Percentiles rank a stretch among this genome's conserved stretches.
These are phyloP conservation scores for Cuculus canorus DNA, from an alignment of 2,797 vertebrate genomes.

Conservation along the genomic window DNA sequence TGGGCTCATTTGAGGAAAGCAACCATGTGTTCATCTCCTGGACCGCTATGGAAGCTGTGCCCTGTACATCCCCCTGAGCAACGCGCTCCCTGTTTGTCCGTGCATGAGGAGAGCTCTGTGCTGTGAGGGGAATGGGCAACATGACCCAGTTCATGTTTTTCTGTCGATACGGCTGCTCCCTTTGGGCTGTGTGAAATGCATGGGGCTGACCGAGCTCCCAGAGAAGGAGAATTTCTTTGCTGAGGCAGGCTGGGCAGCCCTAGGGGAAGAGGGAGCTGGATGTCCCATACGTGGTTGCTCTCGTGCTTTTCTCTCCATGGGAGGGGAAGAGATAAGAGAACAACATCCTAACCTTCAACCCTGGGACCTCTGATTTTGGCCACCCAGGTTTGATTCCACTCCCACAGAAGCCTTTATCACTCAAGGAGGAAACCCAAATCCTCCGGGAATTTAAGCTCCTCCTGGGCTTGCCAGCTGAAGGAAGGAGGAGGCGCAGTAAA, in stretches of 20 bases:
- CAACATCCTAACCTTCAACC: not conserved
- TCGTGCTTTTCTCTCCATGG: not conserved
- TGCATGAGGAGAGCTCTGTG: not conserved
- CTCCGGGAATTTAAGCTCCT: not conserved
- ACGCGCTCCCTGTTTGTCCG: not conserved
- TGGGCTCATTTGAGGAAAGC: not conserved
- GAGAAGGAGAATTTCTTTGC: not conserved
- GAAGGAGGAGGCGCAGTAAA: not conserved
- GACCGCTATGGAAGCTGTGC: not conserved
- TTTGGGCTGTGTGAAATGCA: not conserved
- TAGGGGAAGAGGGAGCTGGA: not conserved
- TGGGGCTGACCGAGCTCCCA: not conserved
- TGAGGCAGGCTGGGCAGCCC: not conserved
- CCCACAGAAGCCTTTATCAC: not conserved
- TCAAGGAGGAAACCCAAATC: conserved; percentile 1
- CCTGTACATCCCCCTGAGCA: not conserved
- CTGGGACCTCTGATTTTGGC: not conserved
- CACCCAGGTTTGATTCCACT: not conserved
- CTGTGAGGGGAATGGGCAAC: not conserved
- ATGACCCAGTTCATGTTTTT: not conserved
- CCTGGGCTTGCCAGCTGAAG: not conserved
- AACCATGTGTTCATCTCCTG: not conserved
- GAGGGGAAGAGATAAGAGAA: not conserved
- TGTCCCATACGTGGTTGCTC: not conserved
- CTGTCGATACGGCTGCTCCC: not conserved